phyloP scores from a whole-genome alignment of 2,797 vertebrate species.

The Pachyuromys duprasi region DNA sequence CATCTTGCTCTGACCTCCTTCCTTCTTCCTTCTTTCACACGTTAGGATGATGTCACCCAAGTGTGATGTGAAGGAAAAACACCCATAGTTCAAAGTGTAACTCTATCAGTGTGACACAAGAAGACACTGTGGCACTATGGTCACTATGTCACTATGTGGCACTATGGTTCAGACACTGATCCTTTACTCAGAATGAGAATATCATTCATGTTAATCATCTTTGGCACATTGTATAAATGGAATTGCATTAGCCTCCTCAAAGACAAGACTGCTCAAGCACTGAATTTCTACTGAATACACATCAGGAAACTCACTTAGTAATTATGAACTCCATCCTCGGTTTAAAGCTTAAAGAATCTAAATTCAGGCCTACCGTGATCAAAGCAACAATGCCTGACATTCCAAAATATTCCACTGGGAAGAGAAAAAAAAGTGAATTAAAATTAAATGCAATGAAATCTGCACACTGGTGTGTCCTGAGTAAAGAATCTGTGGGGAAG shows the following conservation, averaged over 20 bases:
- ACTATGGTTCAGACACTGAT: too few species aligned
- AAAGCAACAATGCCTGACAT: conserved; percentile 76
- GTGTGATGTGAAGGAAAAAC: background rate
- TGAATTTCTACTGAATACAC: background rate
- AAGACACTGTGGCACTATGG: background rate
- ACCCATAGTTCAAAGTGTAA: conserved; percentile 4
- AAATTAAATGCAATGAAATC: conserved; percentile 49
- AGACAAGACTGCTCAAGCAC: background rate
- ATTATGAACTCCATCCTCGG: conserved; percentile 67
- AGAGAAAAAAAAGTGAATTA: conserved; percentile 23
- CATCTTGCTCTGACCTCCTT: background rate
- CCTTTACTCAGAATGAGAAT: background rate
- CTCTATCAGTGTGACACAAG: background rate
- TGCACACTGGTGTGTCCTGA: background rate
- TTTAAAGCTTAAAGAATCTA: conserved; percentile 82
- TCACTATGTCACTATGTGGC: too few species aligned
- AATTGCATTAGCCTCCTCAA: background rate
- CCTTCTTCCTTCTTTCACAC: background rate
- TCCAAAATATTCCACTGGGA: conserved; percentile 75
- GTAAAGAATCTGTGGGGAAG: background rate
- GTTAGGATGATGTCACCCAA: background rate
- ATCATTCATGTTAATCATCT: background rate
- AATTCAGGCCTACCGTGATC: conserved; percentile 71
- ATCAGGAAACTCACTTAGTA: conserved; percentile 74
- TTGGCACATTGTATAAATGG: background rate